Evolutionary conservation across 2,113 vertebrate genomes (phyloP).

Genomic region (Arothron firmamentum): DNA sequence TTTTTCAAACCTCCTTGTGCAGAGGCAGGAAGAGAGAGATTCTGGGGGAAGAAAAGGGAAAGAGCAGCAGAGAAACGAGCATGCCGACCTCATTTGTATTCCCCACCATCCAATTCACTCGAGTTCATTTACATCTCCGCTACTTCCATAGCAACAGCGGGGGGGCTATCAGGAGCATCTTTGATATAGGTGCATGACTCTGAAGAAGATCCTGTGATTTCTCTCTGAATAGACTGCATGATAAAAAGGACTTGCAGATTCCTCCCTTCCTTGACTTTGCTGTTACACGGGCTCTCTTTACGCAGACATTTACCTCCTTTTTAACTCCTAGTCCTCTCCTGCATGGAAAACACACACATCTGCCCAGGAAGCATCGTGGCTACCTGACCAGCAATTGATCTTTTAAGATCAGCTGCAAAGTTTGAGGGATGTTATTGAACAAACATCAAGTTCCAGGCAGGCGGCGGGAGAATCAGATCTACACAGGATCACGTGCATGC

Average conservation of each 20-base stretch:
- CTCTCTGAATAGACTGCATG: slow-evolving; percentile 49
- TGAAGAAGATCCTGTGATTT: slow-evolving; percentile 71
- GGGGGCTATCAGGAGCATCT: slow-evolving; percentile 84
- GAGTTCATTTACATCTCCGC: slow-evolving; percentile 87
- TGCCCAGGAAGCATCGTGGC: slow-evolving; percentile 35
- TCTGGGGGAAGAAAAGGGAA: slow-evolving; percentile 35
- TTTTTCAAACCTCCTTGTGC: slow-evolving; percentile 23
- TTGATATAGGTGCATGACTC: slow-evolving; percentile 79
- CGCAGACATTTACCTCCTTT: slow-evolving; percentile 41
- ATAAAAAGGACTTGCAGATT: slow-evolving; percentile 26
- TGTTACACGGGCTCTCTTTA: slow-evolving; percentile 53
- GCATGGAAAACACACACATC: slow-evolving; percentile 27
- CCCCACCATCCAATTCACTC: slow-evolving; percentile 81
- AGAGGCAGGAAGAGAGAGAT: slow-evolving; percentile 21
- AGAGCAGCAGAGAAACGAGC: slow-evolving; percentile 65
- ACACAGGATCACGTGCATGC: slow-evolving; percentile 43
- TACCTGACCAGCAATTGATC: slow-evolving; percentile 13
- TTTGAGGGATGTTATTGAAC: neutral
- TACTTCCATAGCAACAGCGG: slow-evolving; percentile 84
- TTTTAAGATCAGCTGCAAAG: slow-evolving; percentile 15
- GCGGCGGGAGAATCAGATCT: slow-evolving; percentile 29
- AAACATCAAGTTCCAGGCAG: slow-evolving; percentile 34
- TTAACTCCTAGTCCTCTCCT: slow-evolving; percentile 9
- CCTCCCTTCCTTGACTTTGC: slow-evolving; percentile 16
- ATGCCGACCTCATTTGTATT: slow-evolving; percentile 85